Base-by-base conservation (phyloP, 2,888 invertebrate species). In the Diaperis boleti region DNA sequence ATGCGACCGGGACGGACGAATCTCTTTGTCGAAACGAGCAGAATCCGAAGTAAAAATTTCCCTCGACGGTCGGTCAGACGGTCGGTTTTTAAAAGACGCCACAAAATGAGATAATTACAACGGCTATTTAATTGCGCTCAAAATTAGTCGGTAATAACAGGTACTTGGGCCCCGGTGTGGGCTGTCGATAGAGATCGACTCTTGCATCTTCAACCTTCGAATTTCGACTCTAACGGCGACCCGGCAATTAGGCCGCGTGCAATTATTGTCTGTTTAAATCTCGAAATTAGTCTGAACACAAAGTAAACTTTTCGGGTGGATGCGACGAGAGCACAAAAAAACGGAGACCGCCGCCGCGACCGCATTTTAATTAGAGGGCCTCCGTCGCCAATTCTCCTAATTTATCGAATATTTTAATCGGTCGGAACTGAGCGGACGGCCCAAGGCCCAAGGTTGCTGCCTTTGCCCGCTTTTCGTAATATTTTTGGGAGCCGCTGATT, bases 81-180 rank as follows among this genome's bases (percentile, higher is more conserved):
- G 56, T 66, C 69, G 66, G 74, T 67, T 72, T 74, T 73, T 74
- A 69, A 71, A 54, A 76, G 80, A 80, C 80, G 80, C 80, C 80
- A 79, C 76, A 78, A 78, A 80, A 79, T 79, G 79, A 79, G 78
- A 79, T 80, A 80, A 80, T 80, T 80, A 79, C 79, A 76, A 67
- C 74, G 67, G 75, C 76, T 73, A 78, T 79, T 81, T 80, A 80
- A 80, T 80, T 81, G 80, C 78, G 76, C 73, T 72, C 76, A 76
- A 80, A 77, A 80, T 80, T 79, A 80, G 79, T 77, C 74, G 71
- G 78, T 80, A 80, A 79, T 79, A 79, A 79, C 77, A 76, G 78
- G 78, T 76, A 77, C 78, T 77, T 77, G 76, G 70, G 70, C 67
- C 62, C 69, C 64, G 70, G 72, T 71, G 70, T 68, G 45, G 62